Evolutionary conservation across 2,113 vertebrate genomes (phyloP).

Genomic region (Poeciliopsis prolifica): DNA sequence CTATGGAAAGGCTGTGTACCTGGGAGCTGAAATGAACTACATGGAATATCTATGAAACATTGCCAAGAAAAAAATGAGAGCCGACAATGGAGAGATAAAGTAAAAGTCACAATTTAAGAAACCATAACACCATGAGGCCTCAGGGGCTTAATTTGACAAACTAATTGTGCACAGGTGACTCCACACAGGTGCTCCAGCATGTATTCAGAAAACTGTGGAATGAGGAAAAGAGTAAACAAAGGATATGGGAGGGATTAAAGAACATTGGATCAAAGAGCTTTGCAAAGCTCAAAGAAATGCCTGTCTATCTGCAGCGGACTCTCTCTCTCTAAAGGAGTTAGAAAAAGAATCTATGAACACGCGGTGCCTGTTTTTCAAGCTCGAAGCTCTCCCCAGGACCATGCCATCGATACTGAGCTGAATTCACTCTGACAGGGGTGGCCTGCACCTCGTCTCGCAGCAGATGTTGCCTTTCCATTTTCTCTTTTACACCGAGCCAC

Average conservation of each 20-base stretch:
- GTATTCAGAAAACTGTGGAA: conserved; percentile 14
- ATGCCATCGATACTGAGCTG: conserved; percentile 45
- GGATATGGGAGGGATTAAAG: conserved; percentile 2
- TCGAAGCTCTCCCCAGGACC: conserved; percentile 32
- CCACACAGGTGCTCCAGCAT: conserved; percentile 45
- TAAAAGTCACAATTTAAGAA: too few species aligned
- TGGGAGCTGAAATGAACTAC: too few species aligned
- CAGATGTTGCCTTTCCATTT: conserved; percentile 53
- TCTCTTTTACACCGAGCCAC: conserved; percentile 44
- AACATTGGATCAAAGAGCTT: conserved; percentile 32
- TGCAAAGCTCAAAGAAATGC: conserved; percentile 46
- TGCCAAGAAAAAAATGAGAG: too few species aligned
- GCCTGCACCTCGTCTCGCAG: conserved; percentile 42
- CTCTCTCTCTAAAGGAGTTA: neutral
- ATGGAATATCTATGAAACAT: too few species aligned
- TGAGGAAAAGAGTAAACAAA: conserved; percentile 19
- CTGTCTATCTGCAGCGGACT: conserved; percentile 51
- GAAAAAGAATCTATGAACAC: conserved; percentile 5
- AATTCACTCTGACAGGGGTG: conserved; percentile 57
- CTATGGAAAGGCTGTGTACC: too few species aligned
- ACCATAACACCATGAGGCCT: too few species aligned
- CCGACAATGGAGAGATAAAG: too few species aligned
- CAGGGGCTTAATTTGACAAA: conserved; percentile 28
- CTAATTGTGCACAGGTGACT: conserved; percentile 62
- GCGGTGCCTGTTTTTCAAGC: conserved; percentile 54